These are phyloP conservation scores for Notodonta ziczac DNA, from an alignment of 2,888 invertebrate genomes.

Conservation along the genomic window DNA sequence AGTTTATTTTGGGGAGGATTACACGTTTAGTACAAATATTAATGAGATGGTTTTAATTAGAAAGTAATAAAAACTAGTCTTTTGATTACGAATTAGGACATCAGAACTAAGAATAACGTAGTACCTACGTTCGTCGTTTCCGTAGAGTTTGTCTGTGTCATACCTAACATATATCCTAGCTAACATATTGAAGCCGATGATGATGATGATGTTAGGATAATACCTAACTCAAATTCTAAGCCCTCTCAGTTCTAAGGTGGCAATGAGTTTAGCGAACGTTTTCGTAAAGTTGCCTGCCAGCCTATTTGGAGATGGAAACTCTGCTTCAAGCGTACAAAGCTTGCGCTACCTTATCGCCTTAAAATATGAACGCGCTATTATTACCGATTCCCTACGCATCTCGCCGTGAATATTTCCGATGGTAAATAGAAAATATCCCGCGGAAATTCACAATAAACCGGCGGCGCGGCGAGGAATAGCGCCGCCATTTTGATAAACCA, in stretches of 20 bases:
- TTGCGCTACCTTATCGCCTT: not conserved
- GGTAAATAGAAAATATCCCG: not conserved
- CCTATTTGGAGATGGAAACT: not conserved
- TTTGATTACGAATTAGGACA: too few relatives aligned
- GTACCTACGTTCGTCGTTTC: too few relatives aligned
- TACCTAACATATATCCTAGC: too few relatives aligned
- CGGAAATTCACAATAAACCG: not conserved
- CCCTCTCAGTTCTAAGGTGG: too few relatives aligned
- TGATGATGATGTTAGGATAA: too few relatives aligned
- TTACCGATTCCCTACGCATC: not conserved
- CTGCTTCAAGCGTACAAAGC: not conserved
- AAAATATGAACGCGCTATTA: not conserved
- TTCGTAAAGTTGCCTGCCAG: not conserved
- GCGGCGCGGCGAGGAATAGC: not conserved
- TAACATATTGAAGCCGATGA: too few relatives aligned
- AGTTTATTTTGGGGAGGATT: constrained; percentile 1
- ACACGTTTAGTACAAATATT: not conserved
- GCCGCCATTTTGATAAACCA: not conserved
- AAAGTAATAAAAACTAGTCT: too few relatives aligned
- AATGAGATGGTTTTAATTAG: not conserved
- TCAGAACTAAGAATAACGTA: too few relatives aligned
- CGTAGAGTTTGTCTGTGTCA: too few relatives aligned
- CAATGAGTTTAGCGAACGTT: too few relatives aligned
- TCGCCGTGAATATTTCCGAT: not conserved
- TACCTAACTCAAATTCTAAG: too few relatives aligned